Conservation (phyloP, 2,797 vertebrate genomes). For the Tiaroga cobitis region DNA sequence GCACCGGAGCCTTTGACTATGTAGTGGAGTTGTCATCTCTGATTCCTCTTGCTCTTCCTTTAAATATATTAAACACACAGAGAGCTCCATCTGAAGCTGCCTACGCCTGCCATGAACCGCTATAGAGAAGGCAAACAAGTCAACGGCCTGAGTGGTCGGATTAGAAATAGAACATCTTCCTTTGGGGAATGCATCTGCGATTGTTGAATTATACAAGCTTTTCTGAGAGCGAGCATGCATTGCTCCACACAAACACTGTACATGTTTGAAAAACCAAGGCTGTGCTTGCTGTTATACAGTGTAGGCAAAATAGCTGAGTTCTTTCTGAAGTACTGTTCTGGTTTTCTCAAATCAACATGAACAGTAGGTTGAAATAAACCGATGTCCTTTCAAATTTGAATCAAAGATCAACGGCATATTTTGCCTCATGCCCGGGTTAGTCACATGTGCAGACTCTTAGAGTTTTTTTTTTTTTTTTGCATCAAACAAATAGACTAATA, state of each 20-base stretch:
- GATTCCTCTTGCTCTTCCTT: slow-evolving; percentile 53
- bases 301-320: neutral
- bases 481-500: neutral
- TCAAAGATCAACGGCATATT: neutral
- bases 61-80: slow-evolving; percentile 39
- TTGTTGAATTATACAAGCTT: slow-evolving; percentile 70
- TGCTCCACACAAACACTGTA: slow-evolving; percentile 28
- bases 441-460: neutral
- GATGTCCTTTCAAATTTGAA: slow-evolving; percentile 9
- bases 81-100: slow-evolving; percentile 44
- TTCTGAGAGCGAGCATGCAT: slow-evolving; percentile 63
- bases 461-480: neutral
- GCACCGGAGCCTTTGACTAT: slow-evolving; percentile 61
- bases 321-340: neutral
- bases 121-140: slow-evolving; percentile 37
- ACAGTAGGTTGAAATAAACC: slow-evolving; percentile 21
- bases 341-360: neutral
- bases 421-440: neutral
- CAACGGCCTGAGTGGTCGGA: slow-evolving; percentile 55
- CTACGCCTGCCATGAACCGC: slow-evolving; percentile 56
- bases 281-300: neutral
- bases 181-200: slow-evolving; percentile 55
- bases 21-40: slow-evolving; percentile 59
- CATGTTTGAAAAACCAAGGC: slow-evolving; percentile 26
- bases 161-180: slow-evolving; percentile 63